A percentile compares a stretch with the other conserved stretches of the same genome.
Evolutionary conservation across 2,113 vertebrate species (phyloP).

Genomic region (Chascanopsetta lugubris): DNA sequence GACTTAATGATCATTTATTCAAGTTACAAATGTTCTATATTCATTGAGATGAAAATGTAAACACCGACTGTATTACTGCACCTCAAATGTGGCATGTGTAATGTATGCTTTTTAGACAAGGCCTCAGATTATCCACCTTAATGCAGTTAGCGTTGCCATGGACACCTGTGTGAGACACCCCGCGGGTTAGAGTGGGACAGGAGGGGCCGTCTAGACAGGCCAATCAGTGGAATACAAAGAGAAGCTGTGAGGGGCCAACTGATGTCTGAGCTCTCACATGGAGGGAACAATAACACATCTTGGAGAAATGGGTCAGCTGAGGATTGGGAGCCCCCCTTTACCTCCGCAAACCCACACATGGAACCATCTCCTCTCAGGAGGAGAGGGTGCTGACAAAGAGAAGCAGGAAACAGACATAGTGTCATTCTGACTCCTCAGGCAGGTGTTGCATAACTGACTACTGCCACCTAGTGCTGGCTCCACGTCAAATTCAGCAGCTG

Average conservation of each 20-base stretch:
- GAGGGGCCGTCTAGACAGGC: constrained; percentile 55
- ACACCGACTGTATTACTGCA: too few relatives aligned
- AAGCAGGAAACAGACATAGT: neutral
- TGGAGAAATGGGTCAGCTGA: neutral
- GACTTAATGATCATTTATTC: too few relatives aligned
- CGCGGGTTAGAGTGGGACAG: constrained; percentile 19
- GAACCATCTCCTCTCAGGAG: neutral
- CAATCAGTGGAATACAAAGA: constrained; percentile 53
- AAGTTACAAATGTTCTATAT: too few relatives aligned
- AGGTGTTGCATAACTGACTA: constrained; percentile 68
- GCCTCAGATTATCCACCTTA: constrained; percentile 69
- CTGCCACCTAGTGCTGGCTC: constrained; percentile 77
- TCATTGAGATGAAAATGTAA: too few relatives aligned
- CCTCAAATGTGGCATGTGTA: too few relatives aligned
- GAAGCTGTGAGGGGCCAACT: neutral
- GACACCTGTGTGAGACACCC: constrained; percentile 55
- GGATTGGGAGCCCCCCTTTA: too few relatives aligned
- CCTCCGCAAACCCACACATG: neutral
- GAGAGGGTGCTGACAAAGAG: constrained; percentile 1
- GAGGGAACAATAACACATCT: constrained; percentile 7
- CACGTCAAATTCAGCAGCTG: constrained; percentile 34
- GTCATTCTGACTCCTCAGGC: constrained; percentile 35
- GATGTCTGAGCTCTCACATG: constrained; percentile 12
- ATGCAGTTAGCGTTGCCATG: constrained; percentile 65
- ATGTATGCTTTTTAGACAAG: too few relatives aligned